A percentile compares a stretch with the other conserved stretches of the same genome.
Evolutionary conservation across 2,797 vertebrate genomes (phyloP).

Genomic region (Todus mexicanus): DNA sequence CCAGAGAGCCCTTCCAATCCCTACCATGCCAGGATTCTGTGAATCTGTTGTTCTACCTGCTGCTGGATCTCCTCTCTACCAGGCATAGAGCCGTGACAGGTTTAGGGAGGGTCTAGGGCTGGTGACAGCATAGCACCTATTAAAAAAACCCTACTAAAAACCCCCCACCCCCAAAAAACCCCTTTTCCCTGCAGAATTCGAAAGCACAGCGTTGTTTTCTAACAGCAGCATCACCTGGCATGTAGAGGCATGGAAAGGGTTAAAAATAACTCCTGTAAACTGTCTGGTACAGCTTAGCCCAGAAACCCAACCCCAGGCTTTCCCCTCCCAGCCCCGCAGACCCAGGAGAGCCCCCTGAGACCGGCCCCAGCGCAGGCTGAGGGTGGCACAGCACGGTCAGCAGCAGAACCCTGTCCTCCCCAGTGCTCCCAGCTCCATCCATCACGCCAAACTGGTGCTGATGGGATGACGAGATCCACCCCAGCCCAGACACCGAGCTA

Average conservation of each 20-base stretch:
- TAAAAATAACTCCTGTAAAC: background rate
- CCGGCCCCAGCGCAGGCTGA: rapidly evolving
- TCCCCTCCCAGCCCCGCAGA: background rate
- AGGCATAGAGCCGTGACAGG: background rate
- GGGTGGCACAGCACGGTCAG: rapidly evolving
- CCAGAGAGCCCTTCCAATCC: background rate
- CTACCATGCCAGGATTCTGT: background rate
- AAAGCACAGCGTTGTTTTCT: background rate
- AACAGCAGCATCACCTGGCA: rapidly evolving
- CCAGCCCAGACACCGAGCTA: background rate
- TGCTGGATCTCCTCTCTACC: background rate
- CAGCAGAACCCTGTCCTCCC: background rate
- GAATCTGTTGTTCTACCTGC: background rate
- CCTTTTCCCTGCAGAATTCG: background rate
- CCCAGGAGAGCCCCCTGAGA: background rate
- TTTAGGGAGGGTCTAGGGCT: background rate
- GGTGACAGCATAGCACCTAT: background rate
- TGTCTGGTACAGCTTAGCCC: background rate
- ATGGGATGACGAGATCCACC: background rate
- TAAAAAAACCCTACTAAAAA: background rate
- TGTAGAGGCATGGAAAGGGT: background rate
- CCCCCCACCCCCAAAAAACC: background rate
- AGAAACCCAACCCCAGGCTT: background rate
- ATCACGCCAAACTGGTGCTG: background rate
- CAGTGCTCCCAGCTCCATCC: background rate